Base-by-base conservation (phyloP, 2,797 vertebrate species). In the Arrhamphus sclerolepis region DNA sequence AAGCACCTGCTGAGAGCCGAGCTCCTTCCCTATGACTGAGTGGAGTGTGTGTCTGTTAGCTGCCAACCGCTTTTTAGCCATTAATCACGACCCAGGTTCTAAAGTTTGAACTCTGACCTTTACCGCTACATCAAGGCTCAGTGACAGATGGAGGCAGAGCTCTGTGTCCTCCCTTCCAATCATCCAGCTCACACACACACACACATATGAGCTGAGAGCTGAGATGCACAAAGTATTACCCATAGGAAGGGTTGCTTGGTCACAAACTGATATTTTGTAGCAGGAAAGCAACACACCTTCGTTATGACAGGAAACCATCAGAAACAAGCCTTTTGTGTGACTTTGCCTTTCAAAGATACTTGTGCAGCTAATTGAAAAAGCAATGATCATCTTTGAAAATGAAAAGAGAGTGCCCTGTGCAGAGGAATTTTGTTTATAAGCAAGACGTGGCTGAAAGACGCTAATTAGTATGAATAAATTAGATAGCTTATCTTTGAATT, bases 401-500 rank as follows among this genome's bases (percentile, higher is more conserved):
- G 40, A 72, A 72, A 71, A 62, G 40, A 39, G 40, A 78, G 62
- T 57, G 67, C 55, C 60, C 64, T 52, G 21, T 31, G 61, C 59
- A 47, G 56, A 80, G 73, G 71, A 76, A 73, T 74, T 82, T 75
- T 86, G 75, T 88, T 89, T 85, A 78, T 78, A 81, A 78, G 78
- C 69, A 84, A 78, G 79, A 87, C 78, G 74, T 61, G 65, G 75
- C 72, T 80, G 75, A 83, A 83, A 81, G 75, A 82, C 73, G 69
- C 78, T 87, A 83, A 89, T 90, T 90, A 87, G 69, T 80, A 77
- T 88, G 83, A 87, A 87, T 87, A 86, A 88, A 90, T 89, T 84
- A 88, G 80, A 87, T 85, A 86, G 76, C 84, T 89, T 91, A 90
- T 89, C 88, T 89, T 83, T 85, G 84, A 84, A 89, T 88, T 85